phyloP scores from a whole-genome alignment of 2,797 vertebrate genomes.

The Melanotaenia parkinsoni region DNA sequence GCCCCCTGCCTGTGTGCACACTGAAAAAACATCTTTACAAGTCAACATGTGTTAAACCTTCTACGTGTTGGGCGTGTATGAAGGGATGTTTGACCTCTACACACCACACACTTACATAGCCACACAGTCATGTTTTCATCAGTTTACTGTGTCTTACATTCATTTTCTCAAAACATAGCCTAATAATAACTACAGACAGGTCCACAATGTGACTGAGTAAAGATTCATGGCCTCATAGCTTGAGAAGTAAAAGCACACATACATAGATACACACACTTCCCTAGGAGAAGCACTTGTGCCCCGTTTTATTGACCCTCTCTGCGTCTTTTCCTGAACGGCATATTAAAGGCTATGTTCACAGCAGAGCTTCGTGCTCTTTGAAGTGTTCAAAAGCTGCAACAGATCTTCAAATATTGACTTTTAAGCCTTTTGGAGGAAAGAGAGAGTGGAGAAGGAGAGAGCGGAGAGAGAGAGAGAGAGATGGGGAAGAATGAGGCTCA shows the following conservation, averaged over 20 bases:
- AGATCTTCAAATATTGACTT: constrained; percentile 82
- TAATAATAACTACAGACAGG: not conserved
- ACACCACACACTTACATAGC: constrained; percentile 7
- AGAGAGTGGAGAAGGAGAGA: constrained; percentile 17
- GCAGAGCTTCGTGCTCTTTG: constrained; percentile 69
- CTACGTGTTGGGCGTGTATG: constrained; percentile 27
- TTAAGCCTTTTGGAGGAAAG: constrained; percentile 66
- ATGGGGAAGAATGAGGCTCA: constrained; percentile 16
- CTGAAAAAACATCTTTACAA: constrained; percentile 8
- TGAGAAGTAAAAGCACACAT: constrained; percentile 6
- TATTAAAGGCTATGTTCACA: constrained; percentile 74
- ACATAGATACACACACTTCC: constrained; percentile 8
- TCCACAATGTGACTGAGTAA: constrained; percentile 10
- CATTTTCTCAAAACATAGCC: not conserved
- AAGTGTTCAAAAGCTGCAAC: constrained; percentile 73
- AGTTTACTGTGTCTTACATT: not conserved
- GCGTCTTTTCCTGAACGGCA: constrained; percentile 67
- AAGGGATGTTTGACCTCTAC: constrained; percentile 42
- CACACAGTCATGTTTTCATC: constrained; percentile 9
- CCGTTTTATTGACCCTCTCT: constrained; percentile 64
- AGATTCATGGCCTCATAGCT: constrained; percentile 2
- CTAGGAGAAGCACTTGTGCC: constrained; percentile 55
- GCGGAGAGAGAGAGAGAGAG: constrained; percentile 16
- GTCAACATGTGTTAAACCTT: constrained; percentile 36
- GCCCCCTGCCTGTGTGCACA: constrained; percentile 19